Percentiles rank a stretch among this genome's conserved stretches.
phyloP scores from a whole-genome alignment of 2,113 vertebrate genomes.

The Dermatemys mawii region DNA sequence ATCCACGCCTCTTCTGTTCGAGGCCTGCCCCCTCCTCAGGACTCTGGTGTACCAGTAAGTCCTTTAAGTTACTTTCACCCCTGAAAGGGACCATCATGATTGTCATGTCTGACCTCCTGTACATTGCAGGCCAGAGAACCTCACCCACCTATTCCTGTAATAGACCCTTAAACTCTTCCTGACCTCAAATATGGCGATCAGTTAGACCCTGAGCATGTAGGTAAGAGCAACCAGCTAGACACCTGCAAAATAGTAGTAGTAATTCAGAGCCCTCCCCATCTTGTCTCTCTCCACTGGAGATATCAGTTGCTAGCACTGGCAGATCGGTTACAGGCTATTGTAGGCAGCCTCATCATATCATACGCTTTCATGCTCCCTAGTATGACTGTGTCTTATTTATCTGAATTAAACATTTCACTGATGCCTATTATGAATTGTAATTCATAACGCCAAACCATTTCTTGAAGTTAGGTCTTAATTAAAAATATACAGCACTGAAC shows the following conservation, averaged over 20 bases:
- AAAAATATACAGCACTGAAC: background rate
- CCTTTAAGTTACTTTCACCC: no score
- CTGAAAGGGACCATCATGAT: background rate
- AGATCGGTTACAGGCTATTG: background rate
- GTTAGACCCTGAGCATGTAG: no score
- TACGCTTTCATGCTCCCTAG: background rate
- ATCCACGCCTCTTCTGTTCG: no score
- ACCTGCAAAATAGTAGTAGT: no score
- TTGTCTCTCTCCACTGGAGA: background rate
- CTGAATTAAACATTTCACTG: constrained; percentile 20
- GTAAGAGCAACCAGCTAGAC: no score
- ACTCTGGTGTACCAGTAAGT: no score
- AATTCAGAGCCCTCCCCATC: no score
- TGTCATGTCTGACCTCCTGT: background rate
- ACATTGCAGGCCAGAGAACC: no score
- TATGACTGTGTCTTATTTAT: background rate
- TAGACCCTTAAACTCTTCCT: no score
- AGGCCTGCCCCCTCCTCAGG: no score
- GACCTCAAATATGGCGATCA: no score
- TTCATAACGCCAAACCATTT: background rate
- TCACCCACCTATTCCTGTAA: no score
- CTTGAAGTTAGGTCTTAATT: background rate
- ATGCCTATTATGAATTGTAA: background rate
- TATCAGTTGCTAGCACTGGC: background rate
- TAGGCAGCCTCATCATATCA: background rate